phyloP scores from a whole-genome alignment of 1,140 invertebrate species.

The Phthorimaea operculella region DNA sequence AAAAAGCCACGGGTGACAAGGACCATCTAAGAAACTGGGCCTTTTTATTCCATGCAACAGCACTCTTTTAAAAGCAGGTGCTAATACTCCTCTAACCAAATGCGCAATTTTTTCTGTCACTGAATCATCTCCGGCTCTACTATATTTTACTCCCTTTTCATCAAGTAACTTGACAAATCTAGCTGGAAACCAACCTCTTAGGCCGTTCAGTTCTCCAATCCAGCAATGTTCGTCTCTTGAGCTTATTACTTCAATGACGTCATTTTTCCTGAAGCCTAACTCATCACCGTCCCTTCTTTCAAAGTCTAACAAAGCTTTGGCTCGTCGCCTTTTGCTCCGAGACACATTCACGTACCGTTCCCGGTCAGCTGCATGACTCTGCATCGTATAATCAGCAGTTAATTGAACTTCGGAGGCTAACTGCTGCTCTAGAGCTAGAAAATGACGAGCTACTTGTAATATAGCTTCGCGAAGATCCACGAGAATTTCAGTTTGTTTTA shows the following conservation, averaged over 20 bases:
- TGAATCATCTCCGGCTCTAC: conserved; percentile 95
- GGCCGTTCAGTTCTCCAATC: conserved; percentile 98
- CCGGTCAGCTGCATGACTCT: conserved; percentile 94
- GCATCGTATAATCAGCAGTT: conserved; percentile 94
- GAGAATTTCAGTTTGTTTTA: conserved; percentile 92
- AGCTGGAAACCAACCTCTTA: conserved; percentile 99
- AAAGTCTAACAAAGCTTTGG: conserved; percentile 97
- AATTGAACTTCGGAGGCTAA: conserved; percentile 77
- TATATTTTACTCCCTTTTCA: conserved; percentile 97
- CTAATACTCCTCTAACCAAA: conserved; percentile 93
- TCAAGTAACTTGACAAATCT: conserved; percentile 98
- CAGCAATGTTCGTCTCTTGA: conserved; percentile 99
- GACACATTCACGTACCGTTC: conserved; percentile 94
- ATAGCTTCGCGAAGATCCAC: conserved; percentile 98
- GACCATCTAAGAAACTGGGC: conserved; percentile 86
- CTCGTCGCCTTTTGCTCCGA: conserved; percentile 85
- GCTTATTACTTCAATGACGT: conserved; percentile 97
- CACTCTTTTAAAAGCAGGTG: conserved; percentile 93
- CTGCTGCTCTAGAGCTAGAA: conserved; percentile 84
- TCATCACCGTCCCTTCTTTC: conserved; percentile 99
- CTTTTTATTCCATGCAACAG: conserved; percentile 96
- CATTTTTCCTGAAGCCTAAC: conserved; percentile 97
- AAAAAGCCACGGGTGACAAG: conserved; percentile 98
- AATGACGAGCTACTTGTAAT: conserved; percentile 87
- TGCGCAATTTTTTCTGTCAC: conserved; percentile 97